Conservation (phyloP, 2,113 vertebrate species). For the Prionailurus bengalensis region DNA sequence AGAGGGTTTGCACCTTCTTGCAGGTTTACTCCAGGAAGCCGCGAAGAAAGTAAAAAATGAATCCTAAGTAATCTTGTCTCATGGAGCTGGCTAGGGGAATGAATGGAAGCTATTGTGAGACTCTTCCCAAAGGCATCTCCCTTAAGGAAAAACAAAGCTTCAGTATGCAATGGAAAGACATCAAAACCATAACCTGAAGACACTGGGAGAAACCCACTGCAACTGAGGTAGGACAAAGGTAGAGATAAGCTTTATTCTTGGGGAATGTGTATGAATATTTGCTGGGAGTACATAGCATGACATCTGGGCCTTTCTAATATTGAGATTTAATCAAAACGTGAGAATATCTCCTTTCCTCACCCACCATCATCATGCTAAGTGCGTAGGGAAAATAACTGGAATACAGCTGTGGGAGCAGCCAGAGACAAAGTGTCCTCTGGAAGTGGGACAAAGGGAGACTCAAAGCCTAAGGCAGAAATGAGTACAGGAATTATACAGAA, state of each 20-base stretch:
- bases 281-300: not conserved
- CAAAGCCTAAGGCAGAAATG: not conserved
- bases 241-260: not conserved
- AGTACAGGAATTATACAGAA: too few relatives aligned
- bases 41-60: not conserved
- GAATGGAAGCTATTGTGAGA: not conserved
- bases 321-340: not conserved
- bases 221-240: not conserved
- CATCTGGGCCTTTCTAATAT: not conserved
- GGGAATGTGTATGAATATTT: not conserved
- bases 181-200: not conserved
- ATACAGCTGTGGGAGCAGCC: not conserved
- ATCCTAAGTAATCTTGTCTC: not conserved
- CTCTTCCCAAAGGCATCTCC: not conserved
- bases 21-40: not conserved
- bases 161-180: not conserved
- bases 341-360: not conserved
- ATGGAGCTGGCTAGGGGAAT: not conserved
- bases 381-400: not conserved
- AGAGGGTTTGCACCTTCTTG: not conserved
- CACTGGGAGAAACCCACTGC: not conserved
- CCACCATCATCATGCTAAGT: not conserved
- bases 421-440: not conserved
- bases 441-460: not conserved
- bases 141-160: not conserved